A percentile compares a stretch with the other conserved stretches of the same genome.
Conservation (phyloP, 2,113 vertebrate genomes). For the Nothobranchius kuhntae region DNA sequence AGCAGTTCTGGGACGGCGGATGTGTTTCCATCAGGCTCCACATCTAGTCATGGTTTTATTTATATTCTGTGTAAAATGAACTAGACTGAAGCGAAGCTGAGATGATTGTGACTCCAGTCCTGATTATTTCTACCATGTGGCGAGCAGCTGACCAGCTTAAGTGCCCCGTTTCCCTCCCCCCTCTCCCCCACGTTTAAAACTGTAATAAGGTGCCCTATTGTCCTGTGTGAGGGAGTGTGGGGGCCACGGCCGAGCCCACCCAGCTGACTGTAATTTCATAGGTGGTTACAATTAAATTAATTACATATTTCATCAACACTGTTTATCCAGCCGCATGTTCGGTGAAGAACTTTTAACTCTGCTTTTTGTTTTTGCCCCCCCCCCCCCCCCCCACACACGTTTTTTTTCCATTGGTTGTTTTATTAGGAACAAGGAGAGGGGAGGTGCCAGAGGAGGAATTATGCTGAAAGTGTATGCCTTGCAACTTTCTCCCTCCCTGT, state of each 20-base stretch:
- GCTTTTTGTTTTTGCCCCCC: conserved; percentile 68
- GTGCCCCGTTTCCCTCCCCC: conserved; percentile 38
- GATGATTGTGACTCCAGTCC: conserved; percentile 90
- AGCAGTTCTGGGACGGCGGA: too few relatives aligned
- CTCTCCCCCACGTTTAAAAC: conserved; percentile 70
- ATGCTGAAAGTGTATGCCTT: conserved; percentile 86
- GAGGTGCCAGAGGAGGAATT: conserved; percentile 81
- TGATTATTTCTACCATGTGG: conserved; percentile 92
- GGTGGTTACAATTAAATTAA: conserved; percentile 85
- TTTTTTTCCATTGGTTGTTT: conserved; percentile 68
- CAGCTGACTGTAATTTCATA: conserved; percentile 80
- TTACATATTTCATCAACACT: conserved; percentile 82
- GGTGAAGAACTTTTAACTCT: conserved; percentile 76
- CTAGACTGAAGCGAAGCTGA: conserved; percentile 84
- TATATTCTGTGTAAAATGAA: conserved; percentile 82
- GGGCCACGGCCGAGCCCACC: conserved; percentile 63
- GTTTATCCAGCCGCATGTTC: conserved; percentile 78
- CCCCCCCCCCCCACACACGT: conserved; percentile 8
- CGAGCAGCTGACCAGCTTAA: conserved; percentile 95
- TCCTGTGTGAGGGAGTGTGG: conserved; percentile 63
- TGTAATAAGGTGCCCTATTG: conserved; percentile 83
- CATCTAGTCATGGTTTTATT: too few relatives aligned
- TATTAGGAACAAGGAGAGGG: conserved; percentile 76
- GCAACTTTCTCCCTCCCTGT: conserved; percentile 83
- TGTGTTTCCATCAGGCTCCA: too few relatives aligned